A percentile compares a stretch with the other conserved stretches of the same genome.
phyloP scores from a whole-genome alignment of 2,797 vertebrate species.

The Bradypodion ventrale region DNA sequence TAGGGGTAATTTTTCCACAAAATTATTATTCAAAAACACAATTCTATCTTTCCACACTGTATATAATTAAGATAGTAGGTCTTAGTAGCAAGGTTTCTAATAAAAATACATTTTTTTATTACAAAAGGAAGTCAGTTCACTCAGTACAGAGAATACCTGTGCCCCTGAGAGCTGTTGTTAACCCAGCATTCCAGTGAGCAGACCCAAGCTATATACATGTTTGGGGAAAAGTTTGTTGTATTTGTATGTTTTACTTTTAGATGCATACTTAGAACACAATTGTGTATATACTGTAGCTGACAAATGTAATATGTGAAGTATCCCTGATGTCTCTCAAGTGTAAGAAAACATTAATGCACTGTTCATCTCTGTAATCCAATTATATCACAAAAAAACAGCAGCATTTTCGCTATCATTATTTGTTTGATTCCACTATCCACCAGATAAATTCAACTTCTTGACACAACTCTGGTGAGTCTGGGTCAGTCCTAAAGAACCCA shows the following conservation, averaged over 20 bases:
- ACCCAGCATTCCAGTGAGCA: too few relatives aligned
- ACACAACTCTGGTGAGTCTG: not conserved
- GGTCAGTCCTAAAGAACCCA: not conserved
- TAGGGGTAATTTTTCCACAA: slow-evolving; percentile 7
- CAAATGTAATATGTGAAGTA: not conserved
- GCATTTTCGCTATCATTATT: not conserved
- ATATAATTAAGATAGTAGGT: too few relatives aligned
- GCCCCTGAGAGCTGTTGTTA: not conserved
- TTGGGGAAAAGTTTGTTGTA: not conserved
- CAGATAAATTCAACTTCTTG: not conserved
- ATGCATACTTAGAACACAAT: not conserved
- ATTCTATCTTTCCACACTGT: slow-evolving; percentile 21
- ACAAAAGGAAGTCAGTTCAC: not conserved
- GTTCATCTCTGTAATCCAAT: not conserved
- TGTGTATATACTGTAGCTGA: too few relatives aligned
- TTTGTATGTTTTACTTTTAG: not conserved
- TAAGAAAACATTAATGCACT: not conserved
- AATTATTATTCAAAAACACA: slow-evolving; percentile 20
- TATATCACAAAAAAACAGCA: not conserved
- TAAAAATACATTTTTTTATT: not conserved
- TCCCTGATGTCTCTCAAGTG: not conserved
- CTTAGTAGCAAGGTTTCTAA: not conserved
- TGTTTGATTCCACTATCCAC: not conserved
- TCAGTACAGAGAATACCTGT: not conserved
- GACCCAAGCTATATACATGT: not conserved